phyloP scores from a whole-genome alignment of 2,888 invertebrate genomes.

The Erebia palarica region DNA sequence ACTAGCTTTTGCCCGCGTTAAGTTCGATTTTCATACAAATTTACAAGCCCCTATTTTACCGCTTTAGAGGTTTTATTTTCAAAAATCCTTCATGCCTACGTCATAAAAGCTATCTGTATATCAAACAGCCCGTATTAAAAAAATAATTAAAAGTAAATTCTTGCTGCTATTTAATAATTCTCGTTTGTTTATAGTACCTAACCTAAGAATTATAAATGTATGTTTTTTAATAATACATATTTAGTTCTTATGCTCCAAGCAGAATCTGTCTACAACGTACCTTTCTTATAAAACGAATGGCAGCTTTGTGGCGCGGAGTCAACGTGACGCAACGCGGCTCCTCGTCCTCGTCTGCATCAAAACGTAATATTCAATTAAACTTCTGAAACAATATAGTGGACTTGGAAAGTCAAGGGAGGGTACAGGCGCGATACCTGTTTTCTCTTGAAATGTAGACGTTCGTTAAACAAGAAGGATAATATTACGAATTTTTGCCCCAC shows the following conservation, averaged over 20 bases:
- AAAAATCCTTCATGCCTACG: no score
- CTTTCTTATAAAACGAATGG: constrained; percentile 95
- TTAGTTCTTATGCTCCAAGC: neutral
- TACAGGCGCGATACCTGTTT: constrained; percentile 19
- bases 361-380: constrained; percentile 44
- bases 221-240: no score
- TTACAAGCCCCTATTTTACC: no score
- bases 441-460: constrained; percentile 33
- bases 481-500: neutral
- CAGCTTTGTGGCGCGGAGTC: constrained; percentile 93
- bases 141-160: no score
- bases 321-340: constrained; percentile 91
- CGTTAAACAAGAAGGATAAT: constrained; percentile 23
- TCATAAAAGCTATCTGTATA: no score
- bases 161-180: no score
- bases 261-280: constrained; percentile 75
- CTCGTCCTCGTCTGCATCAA: constrained; percentile 88
- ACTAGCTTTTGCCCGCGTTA: no score
- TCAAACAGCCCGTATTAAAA: no score
- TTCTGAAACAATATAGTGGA: constrained; percentile 41
- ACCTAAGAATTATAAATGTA: no score
- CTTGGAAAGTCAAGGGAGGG: constrained; percentile 30
- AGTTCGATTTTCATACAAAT: no score
- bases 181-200: no score
- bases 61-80: no score